phyloP scores from a whole-genome alignment of 2,113 vertebrate genomes.

The Hippocampus guttulatus region DNA sequence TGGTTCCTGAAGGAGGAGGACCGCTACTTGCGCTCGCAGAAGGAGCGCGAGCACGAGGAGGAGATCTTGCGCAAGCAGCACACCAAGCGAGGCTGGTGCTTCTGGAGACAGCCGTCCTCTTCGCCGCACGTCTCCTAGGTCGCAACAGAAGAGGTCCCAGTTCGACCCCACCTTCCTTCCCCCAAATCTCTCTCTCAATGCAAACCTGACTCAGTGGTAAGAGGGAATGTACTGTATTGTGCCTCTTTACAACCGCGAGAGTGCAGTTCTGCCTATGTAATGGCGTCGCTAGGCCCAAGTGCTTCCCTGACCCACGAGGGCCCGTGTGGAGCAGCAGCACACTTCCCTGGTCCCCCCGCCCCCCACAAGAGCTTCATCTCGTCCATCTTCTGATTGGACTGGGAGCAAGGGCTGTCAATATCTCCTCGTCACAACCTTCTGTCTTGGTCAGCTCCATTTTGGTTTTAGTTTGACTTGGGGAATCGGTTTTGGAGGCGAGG shows the following conservation, averaged over 20 bases:
- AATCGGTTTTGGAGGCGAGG: background rate
- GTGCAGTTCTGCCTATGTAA: conserved; percentile 18
- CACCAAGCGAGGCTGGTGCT: conserved; percentile 83
- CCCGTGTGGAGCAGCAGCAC: conserved; percentile 27
- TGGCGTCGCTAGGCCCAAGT: conserved; percentile 29
- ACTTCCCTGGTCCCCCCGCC: conserved; percentile 30
- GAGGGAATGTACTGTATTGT: conserved; percentile 51
- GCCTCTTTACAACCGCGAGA: conserved; percentile 53
- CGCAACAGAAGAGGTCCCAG: background rate
- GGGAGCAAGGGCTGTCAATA: conserved; percentile 64
- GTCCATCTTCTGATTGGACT: conserved; percentile 51
- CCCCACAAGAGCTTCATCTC: conserved; percentile 47
- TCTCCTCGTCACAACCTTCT: conserved; percentile 56
- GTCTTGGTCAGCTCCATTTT: conserved; percentile 34
- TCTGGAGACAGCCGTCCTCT: conserved; percentile 80
- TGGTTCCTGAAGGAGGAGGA: conserved; percentile 91
- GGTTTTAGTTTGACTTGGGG: background rate
- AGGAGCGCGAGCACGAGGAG: conserved; percentile 80
- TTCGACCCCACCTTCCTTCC: background rate
- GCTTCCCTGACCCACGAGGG: conserved; percentile 51
- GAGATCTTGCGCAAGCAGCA: conserved; percentile 84
- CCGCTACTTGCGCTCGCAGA: conserved; percentile 81
- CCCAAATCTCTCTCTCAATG: background rate
- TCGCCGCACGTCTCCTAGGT: conserved; percentile 75
- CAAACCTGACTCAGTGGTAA: conserved; percentile 19